Base-by-base conservation (phyloP, 2,113 vertebrate species). In the Puntigrus tetrazona region DNA sequence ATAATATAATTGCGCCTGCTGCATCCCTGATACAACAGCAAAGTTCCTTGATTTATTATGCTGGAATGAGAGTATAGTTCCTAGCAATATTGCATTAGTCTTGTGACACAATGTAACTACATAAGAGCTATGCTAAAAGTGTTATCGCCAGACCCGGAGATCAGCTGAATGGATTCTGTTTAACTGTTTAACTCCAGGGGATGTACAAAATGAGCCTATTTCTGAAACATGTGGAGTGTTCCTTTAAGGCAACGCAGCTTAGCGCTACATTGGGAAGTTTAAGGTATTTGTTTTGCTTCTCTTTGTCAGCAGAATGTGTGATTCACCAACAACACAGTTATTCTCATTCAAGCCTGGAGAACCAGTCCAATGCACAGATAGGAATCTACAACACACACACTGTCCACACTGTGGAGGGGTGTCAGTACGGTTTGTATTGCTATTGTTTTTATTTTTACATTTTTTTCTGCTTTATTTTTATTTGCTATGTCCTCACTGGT, bases 291-390 rank as follows among this genome's bases (percentile, higher is more conserved):
- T 80, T 81, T 59, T 61, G 11, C 61, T 47, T 11, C 73, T 70
- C 36, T 83, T 7, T 76, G 38, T 70, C 55, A 25, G 36, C 31
- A 87, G 84, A 76, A 57, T 41, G 41, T 41, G 41, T 65, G 16
- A 84, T 85, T 75, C 29, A 85, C 38, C 63, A 83, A 85, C 88
- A 65, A 27, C 61, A 78, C 10, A 11, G 25, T 20, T 7, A 57
- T 59, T 73, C 14, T 13, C 45, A 73, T 7, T 34, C 74, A 75
- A 4, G 52, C 41, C 59, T 41, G 20, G 27, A 38, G 47, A 27
- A 59, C 7, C 50, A 83, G 36, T 20, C 38, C 31, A 86, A 52
- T 73, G n/a, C 38, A 3, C 16, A 57, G 38, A 25, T 13, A 16
- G 34, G 73, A 1, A 29, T 10, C 7, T 79, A 57, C 67, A 38